Conservation (phyloP, 2,113 vertebrate species). For the Arothron firmamentum region DNA sequence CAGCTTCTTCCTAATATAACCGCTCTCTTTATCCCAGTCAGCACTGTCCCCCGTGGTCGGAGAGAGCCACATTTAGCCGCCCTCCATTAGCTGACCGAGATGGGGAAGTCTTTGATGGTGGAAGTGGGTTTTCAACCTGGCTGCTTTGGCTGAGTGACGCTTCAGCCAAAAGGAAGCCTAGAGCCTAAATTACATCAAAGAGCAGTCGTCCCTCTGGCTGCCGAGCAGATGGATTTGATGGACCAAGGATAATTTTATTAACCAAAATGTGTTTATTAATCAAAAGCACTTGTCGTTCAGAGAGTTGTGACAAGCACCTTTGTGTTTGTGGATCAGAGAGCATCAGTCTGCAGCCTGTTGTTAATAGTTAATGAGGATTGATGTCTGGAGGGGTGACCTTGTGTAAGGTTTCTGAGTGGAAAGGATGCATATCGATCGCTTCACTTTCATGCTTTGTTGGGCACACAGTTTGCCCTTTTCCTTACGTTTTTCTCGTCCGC, state of each 20-base stretch:
- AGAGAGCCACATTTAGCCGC: conserved; percentile 56
- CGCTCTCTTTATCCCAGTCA: conserved; percentile 46
- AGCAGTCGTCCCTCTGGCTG: conserved; percentile 5
- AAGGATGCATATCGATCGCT: conserved; percentile 70
- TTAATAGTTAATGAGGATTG: conserved; percentile 79
- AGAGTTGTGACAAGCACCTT: conserved; percentile 15
- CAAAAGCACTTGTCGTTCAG: conserved; percentile 26
- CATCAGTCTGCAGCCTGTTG: conserved; percentile 48
- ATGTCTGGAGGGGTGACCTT: conserved; percentile 72
- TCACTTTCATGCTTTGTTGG: conserved; percentile 62
- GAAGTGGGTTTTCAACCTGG: conserved; percentile 40
- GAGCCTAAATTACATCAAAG: conserved; percentile 19
- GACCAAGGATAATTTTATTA: background rate
- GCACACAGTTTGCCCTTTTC: conserved; percentile 47
- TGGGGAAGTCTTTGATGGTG: conserved; percentile 28
- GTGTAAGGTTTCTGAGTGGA: conserved; percentile 71
- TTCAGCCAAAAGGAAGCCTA: conserved; percentile 22
- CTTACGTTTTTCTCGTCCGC: conserved; percentile 19
- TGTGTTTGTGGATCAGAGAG: conserved; percentile 17
- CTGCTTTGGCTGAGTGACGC: conserved; percentile 7
- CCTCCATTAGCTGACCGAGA: conserved; percentile 53
- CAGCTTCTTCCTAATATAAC: conserved; percentile 51
- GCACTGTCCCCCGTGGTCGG: conserved; percentile 42
- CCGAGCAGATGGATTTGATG: conserved; percentile 13
- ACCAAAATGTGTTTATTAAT: background rate